Conservation (phyloP, 2,888 invertebrate species). For the Drosophila cyrtoloma region DNA sequence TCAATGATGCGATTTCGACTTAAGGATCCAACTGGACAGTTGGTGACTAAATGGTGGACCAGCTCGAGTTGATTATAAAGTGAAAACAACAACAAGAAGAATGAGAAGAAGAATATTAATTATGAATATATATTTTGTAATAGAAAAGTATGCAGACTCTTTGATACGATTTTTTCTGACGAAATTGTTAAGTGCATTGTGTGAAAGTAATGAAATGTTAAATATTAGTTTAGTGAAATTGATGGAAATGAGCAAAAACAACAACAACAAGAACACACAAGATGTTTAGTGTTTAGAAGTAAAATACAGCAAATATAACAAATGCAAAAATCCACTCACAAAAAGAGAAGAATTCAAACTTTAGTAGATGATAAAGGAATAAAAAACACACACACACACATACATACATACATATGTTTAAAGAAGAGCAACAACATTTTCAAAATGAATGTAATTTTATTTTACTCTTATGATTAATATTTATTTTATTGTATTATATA, state of each 20-base stretch:
- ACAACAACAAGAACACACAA: conserved; percentile 60
- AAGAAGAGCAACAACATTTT: conserved; percentile 39
- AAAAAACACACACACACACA: conserved; percentile 17
- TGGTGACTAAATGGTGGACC: not conserved
- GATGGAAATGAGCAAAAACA: conserved; percentile 54
- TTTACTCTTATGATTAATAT: conserved; percentile 77
- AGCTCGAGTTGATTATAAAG: conserved; percentile 14
- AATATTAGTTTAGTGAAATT: conserved; percentile 81
- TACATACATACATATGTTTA: conserved; percentile 19
- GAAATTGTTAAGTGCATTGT: conserved; percentile 79
- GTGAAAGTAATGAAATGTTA: conserved; percentile 76
- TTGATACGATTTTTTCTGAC: conserved; percentile 77
- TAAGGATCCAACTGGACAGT: conserved; percentile 61
- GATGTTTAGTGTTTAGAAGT: conserved; percentile 55
- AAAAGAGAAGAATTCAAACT: conserved; percentile 44
- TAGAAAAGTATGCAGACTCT: conserved; percentile 71
- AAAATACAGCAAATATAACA: conserved; percentile 28
- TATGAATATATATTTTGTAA: conserved; percentile 78
- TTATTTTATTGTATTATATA: conserved; percentile 79
- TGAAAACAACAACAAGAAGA: not conserved
- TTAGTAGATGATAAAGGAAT: conserved; percentile 51
- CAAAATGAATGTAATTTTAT: conserved; percentile 67
- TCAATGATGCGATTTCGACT: conserved; percentile 88
- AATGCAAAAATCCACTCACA: conserved; percentile 42
- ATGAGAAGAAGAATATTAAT: conserved; percentile 60